These are phyloP conservation scores for Accipiter minullus DNA, from an alignment of 2,797 vertebrate genomes.

Conservation along the genomic window DNA sequence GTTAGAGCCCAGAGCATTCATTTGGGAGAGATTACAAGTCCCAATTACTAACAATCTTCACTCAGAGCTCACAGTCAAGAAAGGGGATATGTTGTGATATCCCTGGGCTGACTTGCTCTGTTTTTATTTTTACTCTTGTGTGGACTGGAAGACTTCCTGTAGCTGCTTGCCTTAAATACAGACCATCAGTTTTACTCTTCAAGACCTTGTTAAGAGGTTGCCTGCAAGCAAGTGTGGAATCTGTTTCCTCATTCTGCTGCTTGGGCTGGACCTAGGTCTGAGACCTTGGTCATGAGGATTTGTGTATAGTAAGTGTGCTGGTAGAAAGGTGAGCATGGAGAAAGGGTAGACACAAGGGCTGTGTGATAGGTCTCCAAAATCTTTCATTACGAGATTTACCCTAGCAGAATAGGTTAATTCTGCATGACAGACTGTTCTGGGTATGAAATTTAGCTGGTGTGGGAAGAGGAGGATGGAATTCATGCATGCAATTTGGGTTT, in stretches of 20 bases:
- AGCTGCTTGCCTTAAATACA: background rate
- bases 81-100: background rate
- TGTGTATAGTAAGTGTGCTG: background rate
- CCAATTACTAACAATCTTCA: background rate
- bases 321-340: background rate
- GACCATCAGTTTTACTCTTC: background rate
- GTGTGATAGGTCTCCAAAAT: background rate
- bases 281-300: background rate
- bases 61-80: background rate
- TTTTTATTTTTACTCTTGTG: background rate
- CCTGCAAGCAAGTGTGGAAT: background rate
- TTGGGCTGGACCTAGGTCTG: background rate
- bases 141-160: background rate
- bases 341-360: background rate
- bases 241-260: background rate
- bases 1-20: background rate
- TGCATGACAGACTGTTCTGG: background rate
- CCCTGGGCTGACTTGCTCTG: background rate
- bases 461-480: background rate
- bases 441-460: background rate
- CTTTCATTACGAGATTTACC: background rate
- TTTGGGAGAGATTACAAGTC: background rate
- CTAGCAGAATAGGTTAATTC: background rate
- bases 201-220: background rate
- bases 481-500: background rate